These are phyloP conservation scores for Lichenostomus cassidix DNA, from an alignment of 2,113 vertebrate species.

Conservation along the genomic window DNA sequence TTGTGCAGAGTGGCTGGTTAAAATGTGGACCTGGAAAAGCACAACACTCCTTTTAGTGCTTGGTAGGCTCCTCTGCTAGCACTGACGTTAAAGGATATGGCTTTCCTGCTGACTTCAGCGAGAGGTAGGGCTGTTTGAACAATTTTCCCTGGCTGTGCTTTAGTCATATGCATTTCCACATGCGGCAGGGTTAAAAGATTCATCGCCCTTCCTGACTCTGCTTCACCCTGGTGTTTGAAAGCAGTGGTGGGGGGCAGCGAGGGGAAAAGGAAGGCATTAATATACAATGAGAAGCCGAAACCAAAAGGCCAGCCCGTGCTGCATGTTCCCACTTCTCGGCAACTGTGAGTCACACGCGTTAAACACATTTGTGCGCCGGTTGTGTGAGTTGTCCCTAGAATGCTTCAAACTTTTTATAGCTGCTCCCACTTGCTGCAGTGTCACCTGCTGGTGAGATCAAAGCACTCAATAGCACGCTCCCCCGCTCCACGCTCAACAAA, in stretches of 20 bases:
- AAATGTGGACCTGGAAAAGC: neutral
- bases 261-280: neutral
- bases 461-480: slow-evolving; percentile 16
- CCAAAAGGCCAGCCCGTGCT: neutral
- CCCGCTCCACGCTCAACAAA: slow-evolving; percentile 33
- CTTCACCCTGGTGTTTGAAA: neutral
- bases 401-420: slow-evolving; percentile 50
- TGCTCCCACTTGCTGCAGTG: slow-evolving; percentile 66
- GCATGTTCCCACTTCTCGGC: slow-evolving; percentile 6
- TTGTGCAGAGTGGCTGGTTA: neutral
- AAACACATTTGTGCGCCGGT: neutral
- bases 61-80: neutral
- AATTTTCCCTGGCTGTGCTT: neutral
- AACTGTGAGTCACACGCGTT: neutral
- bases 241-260: neutral
- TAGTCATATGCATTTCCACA: neutral
- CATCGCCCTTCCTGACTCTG: neutral
- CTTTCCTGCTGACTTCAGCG: slow-evolving; percentile 32
- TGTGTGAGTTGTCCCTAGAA: slow-evolving; percentile 24
- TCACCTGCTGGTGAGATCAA: slow-evolving; percentile 61
- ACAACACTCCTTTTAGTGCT: neutral
- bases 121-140: slow-evolving; percentile 8
- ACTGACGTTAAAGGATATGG: neutral
- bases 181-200: neutral
- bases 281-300: neutral